These are phyloP conservation scores for Erythrolamprus reginae DNA, from an alignment of 2,113 vertebrate species.

Conservation along the genomic window DNA sequence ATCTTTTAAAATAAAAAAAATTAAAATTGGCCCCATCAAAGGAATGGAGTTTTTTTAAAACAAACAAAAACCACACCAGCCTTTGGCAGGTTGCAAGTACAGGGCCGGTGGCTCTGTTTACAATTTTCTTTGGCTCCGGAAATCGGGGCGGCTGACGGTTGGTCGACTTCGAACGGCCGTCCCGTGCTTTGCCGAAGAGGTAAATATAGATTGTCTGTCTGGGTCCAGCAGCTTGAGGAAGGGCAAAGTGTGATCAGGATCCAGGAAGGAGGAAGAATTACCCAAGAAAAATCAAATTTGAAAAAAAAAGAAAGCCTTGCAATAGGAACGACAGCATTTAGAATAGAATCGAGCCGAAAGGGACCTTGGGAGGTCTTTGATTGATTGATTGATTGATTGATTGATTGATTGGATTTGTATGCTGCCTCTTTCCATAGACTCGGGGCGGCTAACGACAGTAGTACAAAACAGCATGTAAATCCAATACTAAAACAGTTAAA, in stretches of 20 bases:
- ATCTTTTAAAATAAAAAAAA: no score
- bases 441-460: no score
- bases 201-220: slow-evolving; percentile 28
- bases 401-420: no score
- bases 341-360: no score
- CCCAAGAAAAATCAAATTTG: background rate
- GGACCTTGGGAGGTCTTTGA: no score
- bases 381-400: no score
- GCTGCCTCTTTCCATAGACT: no score
- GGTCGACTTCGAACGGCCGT: slow-evolving; percentile 25
- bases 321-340: no score
- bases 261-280: background rate
- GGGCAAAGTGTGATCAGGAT: background rate
- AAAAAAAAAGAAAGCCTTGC: background rate
- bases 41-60: background rate
- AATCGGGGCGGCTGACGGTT: slow-evolving; percentile 18
- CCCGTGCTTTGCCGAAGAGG: slow-evolving; percentile 21
- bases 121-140: slow-evolving; percentile 30
- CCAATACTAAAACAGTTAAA: no score
- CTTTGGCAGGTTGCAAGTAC: background rate
- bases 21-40: background rate
- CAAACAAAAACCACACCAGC: no score
- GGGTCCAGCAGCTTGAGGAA: background rate
- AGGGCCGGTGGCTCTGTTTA: slow-evolving; percentile 8
- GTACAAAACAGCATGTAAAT: no score